Base-by-base conservation (phyloP, 2,888 invertebrate genomes). In the Folsomia candida region DNA sequence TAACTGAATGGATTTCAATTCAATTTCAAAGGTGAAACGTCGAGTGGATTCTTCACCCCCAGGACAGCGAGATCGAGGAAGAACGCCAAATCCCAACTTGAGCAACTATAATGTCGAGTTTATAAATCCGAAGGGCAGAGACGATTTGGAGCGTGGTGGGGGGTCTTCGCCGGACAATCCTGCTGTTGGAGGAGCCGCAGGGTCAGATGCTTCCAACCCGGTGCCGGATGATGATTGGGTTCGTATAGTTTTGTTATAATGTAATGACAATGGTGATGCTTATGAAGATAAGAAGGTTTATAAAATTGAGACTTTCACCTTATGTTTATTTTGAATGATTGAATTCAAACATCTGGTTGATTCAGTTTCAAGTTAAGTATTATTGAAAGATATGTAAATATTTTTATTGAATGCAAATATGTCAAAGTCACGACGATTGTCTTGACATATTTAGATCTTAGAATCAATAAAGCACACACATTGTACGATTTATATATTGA, bases 21-120 rank as follows among this genome's bases (percentile, higher is more conserved):
- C n/a, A n/a, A n/a, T n/a, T n/a, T n/a, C n/a, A n/a, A n/a, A n/a
- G 76, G 76, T 73, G 57, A 76, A 73, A 51, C 65, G 76, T 28
- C 68, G 76, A 26, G 76, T 76, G 64, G 65, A 74, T 68, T 71
- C 70, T 60, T 28, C 26, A 47, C 67, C 67, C 24, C 67, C 26
- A 51, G 68, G 68, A 37, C 66, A 72, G 28, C 29, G 68, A 67
- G 29, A 71, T 37, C 71, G 71, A 22, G 22, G 47, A 1, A 24
- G 68, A 3, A 9, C 61, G 11, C 37, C 63, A 28, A 73, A 68
- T 57, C 67, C 63, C 25, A 76, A 78, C 47, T 65, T 76, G 51
- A 72, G 73, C 9, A 74, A 70, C 51, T 76, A 76, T 59, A 72
- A 78, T 67, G 78, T 78, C 57, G 78, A 78, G 66, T 78, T 78